phyloP scores from a whole-genome alignment of 2,797 vertebrate genomes.

The Platyrinchus mystaceus region DNA sequence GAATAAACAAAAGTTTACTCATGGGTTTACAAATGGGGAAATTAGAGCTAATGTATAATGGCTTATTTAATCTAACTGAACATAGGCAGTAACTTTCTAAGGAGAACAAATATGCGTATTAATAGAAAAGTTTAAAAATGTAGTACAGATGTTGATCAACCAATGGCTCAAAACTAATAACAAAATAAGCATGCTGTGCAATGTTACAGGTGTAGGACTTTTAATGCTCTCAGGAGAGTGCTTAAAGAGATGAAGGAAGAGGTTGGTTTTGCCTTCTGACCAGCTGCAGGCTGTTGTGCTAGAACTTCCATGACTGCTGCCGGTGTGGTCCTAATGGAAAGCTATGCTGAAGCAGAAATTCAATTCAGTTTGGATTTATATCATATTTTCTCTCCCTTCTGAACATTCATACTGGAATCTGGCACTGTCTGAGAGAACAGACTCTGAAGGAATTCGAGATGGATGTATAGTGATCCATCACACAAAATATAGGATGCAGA shows the following conservation, averaged over 20 bases:
- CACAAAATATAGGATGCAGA: not conserved
- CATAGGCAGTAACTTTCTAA: not conserved
- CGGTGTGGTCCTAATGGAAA: not conserved
- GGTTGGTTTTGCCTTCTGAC: not conserved
- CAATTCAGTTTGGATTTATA: slow-evolving; percentile 44
- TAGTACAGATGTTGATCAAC: not conserved
- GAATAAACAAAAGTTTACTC: not conserved
- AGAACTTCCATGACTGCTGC: not conserved
- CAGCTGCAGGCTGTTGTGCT: not conserved
- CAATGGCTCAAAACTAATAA: not conserved
- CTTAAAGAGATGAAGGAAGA: not conserved
- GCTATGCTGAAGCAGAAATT: slow-evolving; percentile 49
- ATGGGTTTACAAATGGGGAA: not conserved
- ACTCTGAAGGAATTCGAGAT: not conserved
- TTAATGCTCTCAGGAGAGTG: not conserved
- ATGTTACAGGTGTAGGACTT: not conserved
- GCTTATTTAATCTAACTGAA: not conserved
- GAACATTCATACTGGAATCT: not conserved
- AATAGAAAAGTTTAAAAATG: not conserved
- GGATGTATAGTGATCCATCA: not conserved
- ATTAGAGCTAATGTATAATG: not conserved
- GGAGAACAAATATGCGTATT: not conserved
- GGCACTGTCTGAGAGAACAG: not conserved
- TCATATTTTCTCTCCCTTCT: slow-evolving; percentile 25
- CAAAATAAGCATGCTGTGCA: not conserved